phyloP scores from a whole-genome alignment of 2,888 invertebrate genomes.

The Oeneis ivallda region DNA sequence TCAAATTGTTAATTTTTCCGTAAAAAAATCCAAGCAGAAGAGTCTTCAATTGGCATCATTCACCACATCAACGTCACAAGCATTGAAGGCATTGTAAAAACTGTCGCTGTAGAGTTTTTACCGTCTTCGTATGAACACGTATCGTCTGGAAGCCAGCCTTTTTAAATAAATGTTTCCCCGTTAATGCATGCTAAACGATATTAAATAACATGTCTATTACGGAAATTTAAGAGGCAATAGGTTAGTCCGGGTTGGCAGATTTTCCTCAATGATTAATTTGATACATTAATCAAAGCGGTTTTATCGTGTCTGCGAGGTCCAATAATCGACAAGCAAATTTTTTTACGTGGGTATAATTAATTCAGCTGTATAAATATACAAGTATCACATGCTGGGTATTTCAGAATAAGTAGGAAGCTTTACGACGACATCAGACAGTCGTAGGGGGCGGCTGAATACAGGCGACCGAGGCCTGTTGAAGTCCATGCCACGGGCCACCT shows the following conservation, averaged over 20 bases:
- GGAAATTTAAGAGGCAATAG: constrained; percentile 17
- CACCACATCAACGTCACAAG: too few relatives aligned
- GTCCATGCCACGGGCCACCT: too few relatives aligned
- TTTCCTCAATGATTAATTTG: constrained; percentile 24
- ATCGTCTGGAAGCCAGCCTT: not conserved
- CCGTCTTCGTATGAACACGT: too few relatives aligned
- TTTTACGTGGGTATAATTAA: constrained; percentile 14
- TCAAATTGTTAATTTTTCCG: too few relatives aligned
- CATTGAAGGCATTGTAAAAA: too few relatives aligned
- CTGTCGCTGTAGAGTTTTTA: too few relatives aligned
- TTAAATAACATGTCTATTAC: constrained; percentile 20
- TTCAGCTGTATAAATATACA: constrained; percentile 5
- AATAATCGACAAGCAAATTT: constrained; percentile 17
- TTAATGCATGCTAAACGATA: constrained; percentile 13
- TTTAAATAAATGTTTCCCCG: constrained; percentile 5
- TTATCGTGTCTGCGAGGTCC: constrained; percentile 19
- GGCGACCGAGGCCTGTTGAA: too few relatives aligned
- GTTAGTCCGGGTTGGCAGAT: constrained; percentile 19
- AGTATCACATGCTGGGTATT: not conserved
- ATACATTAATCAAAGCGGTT: constrained; percentile 22
- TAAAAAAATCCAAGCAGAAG: too few relatives aligned
- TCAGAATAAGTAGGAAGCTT: not conserved
- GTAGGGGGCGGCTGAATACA: too few relatives aligned
- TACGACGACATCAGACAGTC: too few relatives aligned
- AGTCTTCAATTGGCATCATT: too few relatives aligned